Evolutionary conservation across 2,113 vertebrate species (phyloP).

Genomic region (Pseudonaja textilis): DNA sequence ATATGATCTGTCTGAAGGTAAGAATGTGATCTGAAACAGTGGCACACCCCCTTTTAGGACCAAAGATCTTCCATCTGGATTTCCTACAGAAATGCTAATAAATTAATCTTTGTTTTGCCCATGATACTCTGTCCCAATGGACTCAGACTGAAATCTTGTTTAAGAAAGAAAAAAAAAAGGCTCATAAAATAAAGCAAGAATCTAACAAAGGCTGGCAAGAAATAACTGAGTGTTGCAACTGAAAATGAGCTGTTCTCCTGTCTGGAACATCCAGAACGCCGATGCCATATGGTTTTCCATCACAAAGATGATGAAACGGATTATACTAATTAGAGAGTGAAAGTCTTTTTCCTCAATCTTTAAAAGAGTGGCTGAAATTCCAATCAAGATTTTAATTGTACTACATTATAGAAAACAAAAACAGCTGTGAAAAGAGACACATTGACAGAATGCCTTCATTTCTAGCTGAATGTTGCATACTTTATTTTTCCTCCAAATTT

Average conservation of each 20-base stretch:
- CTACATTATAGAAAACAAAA: constrained; percentile 55
- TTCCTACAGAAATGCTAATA: neutral
- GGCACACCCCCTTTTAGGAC: neutral
- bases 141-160: constrained; percentile 14
- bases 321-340: constrained; percentile 48
- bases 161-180: neutral
- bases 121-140: constrained; percentile 7
- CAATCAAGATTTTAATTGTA: constrained; percentile 57
- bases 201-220: constrained; percentile 1
- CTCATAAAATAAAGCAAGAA: neutral
- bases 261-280: constrained; percentile 20
- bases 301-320: constrained; percentile 36
- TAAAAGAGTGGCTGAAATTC: constrained; percentile 47
- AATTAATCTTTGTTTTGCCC: constrained; percentile 30
- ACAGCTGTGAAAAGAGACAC: constrained; percentile 40
- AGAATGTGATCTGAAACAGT: neutral
- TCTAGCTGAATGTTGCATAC: neutral
- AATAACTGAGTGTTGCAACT: neutral
- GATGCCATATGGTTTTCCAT: constrained; percentile 31
- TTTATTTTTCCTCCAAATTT: neutral
- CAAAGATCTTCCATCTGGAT: neutral
- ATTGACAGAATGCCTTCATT: constrained; percentile 6
- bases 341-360: constrained; percentile 51
- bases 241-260: neutral
- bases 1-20: neutral